These are phyloP conservation scores for Loris lydekkerianus DNA, from an alignment of 2,797 vertebrate genomes.

Conservation along the genomic window DNA sequence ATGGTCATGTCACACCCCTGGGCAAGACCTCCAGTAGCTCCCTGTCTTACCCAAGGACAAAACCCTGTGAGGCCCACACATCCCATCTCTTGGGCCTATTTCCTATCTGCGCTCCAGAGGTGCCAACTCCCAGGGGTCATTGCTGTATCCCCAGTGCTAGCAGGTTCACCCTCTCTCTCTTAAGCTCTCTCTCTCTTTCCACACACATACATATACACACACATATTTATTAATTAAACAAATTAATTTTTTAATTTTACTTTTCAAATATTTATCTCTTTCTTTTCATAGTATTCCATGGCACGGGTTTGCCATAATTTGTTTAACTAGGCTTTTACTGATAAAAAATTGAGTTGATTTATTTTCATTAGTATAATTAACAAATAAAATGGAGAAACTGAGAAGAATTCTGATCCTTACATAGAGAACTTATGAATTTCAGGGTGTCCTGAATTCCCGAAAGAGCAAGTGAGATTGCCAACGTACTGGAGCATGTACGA, in stretches of 20 bases:
- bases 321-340: neutral
- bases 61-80: neutral
- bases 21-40: neutral
- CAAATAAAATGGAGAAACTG: neutral
- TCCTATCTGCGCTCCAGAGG: neutral
- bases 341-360: neutral
- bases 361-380: neutral
- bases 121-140: neutral
- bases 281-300: neutral
- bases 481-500: neutral
- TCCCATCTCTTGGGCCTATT: neutral
- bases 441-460: neutral
- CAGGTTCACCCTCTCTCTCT: neutral
- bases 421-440: neutral
- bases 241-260: neutral
- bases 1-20: neutral
- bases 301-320: neutral
- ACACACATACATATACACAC: accelerated
- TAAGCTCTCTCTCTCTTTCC: neutral
- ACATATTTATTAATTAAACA: neutral
- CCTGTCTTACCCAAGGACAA: neutral
- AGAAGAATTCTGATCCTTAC: neutral
- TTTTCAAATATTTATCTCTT: neutral
- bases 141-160: too few relatives aligned
- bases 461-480: neutral